Percentiles rank a stretch among this genome's conserved stretches.
These are phyloP conservation scores for Calidris pugnax DNA, from an alignment of 2,113 vertebrate species.

Conservation along the genomic window DNA sequence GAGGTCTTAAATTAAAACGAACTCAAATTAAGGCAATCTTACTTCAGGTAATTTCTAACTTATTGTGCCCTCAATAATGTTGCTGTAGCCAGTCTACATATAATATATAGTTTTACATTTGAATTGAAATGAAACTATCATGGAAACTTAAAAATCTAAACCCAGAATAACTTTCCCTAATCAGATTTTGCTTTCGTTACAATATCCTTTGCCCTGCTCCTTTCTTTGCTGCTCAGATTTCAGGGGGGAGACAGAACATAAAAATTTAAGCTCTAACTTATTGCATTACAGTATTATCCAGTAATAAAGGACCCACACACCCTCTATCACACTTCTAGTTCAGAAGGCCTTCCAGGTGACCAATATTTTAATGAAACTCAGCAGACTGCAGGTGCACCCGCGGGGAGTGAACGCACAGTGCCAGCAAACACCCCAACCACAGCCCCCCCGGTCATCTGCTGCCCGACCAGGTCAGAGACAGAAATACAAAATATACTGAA, in stretches of 20 bases:
- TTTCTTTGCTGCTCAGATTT: neutral
- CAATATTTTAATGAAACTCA: conserved; percentile 18
- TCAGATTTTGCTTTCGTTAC: neutral
- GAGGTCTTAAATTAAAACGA: neutral
- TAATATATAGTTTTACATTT: neutral
- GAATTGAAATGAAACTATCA: neutral
- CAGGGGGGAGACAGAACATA: neutral
- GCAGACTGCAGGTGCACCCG: neutral
- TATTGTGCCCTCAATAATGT: neutral
- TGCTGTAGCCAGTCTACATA: neutral
- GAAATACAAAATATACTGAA: neutral
- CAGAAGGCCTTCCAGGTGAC: neutral
- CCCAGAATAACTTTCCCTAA: neutral
- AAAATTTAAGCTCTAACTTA: neutral
- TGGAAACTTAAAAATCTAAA: neutral
- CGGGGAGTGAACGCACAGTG: neutral
- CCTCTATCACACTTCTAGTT: neutral
- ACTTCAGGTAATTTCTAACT: neutral
- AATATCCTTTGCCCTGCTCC: neutral
- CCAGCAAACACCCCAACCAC: neutral
- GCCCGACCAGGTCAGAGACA: neutral
- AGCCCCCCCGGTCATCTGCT: neutral
- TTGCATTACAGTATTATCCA: neutral
- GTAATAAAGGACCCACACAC: neutral
- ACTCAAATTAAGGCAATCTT: neutral